Conservation (phyloP, 2,888 invertebrate genomes). For the Dendrolimus pini region DNA sequence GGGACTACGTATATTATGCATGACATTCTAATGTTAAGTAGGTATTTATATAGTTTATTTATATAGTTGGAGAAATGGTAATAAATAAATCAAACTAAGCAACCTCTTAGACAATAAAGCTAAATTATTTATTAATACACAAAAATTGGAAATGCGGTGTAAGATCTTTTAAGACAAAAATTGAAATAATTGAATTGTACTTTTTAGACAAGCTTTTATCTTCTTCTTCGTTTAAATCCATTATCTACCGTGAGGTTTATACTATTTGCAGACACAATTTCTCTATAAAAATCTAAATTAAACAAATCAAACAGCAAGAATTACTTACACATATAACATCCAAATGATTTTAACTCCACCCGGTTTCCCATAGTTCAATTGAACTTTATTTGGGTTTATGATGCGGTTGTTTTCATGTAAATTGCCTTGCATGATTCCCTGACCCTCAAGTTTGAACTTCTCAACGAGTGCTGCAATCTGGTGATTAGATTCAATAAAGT, state of each 20-base stretch:
- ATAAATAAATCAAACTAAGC: background rate
- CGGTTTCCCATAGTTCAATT: slow-evolving; percentile 85
- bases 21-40: too few relatives aligned
- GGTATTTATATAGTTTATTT: too few relatives aligned
- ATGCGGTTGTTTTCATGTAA: slow-evolving; percentile 76
- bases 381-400: slow-evolving; percentile 81
- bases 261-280: too few relatives aligned
- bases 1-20: too few relatives aligned
- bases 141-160: too few relatives aligned
- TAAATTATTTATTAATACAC: background rate
- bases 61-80: background rate
- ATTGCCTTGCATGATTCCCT: slow-evolving; percentile 81
- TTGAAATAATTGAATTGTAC: too few relatives aligned
- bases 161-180: too few relatives aligned
- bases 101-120: background rate
- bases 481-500: slow-evolving; percentile 95
- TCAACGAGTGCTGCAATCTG: slow-evolving; percentile 95
- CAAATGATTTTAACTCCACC: slow-evolving; percentile 81
- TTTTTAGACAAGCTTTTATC: too few relatives aligned
- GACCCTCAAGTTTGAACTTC: slow-evolving; percentile 92
- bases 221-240: too few relatives aligned
- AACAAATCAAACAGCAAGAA: too few relatives aligned
- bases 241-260: too few relatives aligned
- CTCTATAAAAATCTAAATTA: too few relatives aligned
- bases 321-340: slow-evolving; percentile 80